Conservation (phyloP, 2,888 invertebrate species). For the Escarpia spicata region DNA sequence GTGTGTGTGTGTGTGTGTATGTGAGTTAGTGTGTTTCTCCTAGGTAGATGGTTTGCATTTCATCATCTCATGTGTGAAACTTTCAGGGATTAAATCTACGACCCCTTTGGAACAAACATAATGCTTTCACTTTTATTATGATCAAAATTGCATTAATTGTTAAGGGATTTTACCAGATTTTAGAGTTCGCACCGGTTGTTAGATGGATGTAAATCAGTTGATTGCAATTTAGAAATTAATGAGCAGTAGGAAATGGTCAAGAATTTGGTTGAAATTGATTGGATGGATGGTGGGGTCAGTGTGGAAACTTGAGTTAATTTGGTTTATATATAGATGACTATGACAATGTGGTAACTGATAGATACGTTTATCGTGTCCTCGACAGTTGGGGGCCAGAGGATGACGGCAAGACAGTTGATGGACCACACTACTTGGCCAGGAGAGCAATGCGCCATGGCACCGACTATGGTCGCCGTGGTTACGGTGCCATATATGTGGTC, state of each 20-base stretch:
- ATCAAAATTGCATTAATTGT: too few species aligned
- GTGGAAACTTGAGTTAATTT: neutral
- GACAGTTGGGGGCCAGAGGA: slow-evolving; percentile 67
- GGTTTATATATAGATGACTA: too few species aligned
- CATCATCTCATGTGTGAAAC: neutral
- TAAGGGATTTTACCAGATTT: too few species aligned
- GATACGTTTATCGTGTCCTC: slow-evolving; percentile 38
- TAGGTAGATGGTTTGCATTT: neutral
- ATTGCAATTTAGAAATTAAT: neutral
- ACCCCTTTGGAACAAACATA: too few species aligned
- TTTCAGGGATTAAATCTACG: neutral
- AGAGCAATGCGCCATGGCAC: slow-evolving; percentile 63
- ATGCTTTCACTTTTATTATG: too few species aligned
- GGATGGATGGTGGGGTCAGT: neutral
- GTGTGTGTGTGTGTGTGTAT: neutral
- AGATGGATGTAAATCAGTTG: too few species aligned
- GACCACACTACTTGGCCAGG: slow-evolving; percentile 64
- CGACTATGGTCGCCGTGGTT: slow-evolving; percentile 61
- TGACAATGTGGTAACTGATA: neutral
- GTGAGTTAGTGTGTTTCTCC: neutral
- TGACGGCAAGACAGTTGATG: slow-evolving; percentile 66
- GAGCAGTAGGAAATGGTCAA: neutral
- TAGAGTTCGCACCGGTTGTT: too few species aligned
- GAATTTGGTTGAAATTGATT: neutral
- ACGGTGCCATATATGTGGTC: slow-evolving; percentile 66